phyloP scores from a whole-genome alignment of 2,113 vertebrate genomes.

The Chloropsis hardwickii region DNA sequence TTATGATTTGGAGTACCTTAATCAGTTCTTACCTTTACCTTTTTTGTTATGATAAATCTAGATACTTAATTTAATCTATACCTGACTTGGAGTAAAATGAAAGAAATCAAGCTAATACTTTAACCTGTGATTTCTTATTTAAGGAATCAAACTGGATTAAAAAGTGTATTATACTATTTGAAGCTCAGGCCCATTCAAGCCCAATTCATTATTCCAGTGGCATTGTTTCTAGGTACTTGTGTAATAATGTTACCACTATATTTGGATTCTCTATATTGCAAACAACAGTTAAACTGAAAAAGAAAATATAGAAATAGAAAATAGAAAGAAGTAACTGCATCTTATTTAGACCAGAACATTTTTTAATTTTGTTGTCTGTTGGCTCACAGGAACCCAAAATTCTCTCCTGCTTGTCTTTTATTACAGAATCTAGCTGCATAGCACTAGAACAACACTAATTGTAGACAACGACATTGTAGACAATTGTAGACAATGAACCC shows the following conservation, averaged over 20 bases:
- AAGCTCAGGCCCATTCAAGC: neutral
- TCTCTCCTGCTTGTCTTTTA: neutral
- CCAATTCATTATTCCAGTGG: neutral
- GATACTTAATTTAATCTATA: neutral
- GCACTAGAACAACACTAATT: neutral
- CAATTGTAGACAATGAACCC: neutral
- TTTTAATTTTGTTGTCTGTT: neutral
- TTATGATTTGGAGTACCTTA: rapidly evolving
- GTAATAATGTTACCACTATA: neutral
- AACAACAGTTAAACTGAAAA: neutral
- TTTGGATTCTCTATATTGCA: neutral
- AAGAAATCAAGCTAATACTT: neutral
- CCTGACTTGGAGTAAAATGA: neutral
- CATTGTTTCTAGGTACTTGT: neutral
- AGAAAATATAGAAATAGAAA: neutral
- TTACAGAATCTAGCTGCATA: neutral
- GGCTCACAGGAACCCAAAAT: neutral
- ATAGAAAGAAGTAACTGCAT: neutral
- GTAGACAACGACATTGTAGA: neutral
- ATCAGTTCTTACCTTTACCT: neutral
- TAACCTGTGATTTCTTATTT: neutral
- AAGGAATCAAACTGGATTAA: neutral
- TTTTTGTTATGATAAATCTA: neutral
- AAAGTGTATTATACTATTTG: neutral
- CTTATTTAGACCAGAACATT: neutral